phyloP scores from a whole-genome alignment of 2,888 invertebrate genomes.

The Erannis defoliaria region DNA sequence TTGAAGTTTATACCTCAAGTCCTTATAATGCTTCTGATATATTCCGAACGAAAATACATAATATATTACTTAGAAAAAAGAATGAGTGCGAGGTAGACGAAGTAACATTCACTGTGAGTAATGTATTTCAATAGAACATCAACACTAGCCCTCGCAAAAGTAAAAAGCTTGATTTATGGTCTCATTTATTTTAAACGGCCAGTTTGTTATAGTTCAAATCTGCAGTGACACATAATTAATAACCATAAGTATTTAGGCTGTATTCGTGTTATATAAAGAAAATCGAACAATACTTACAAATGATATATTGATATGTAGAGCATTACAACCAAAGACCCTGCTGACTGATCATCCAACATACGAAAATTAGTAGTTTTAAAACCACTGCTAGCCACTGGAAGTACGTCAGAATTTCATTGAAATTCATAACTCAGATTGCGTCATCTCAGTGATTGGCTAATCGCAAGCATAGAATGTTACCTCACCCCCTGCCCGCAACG shows the following conservation, averaged over 20 bases:
- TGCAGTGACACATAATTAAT: conserved; percentile 47
- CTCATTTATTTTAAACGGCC: conserved; percentile 43
- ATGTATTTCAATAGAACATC: conserved; percentile 48
- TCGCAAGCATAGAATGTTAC: no score
- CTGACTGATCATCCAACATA: no score
- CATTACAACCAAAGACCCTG: no score
- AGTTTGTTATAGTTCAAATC: conserved; percentile 37
- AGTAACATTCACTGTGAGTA: conserved; percentile 12
- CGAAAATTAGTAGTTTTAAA: no score
- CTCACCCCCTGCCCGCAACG: no score
- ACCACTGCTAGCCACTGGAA: no score
- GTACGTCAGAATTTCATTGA: no score
- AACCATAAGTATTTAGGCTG: conserved; percentile 1
- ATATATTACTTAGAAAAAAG: background rate
- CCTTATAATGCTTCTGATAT: conserved; percentile 20
- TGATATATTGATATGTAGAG: no score
- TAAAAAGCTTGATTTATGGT: conserved; percentile 50
- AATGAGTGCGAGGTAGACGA: conserved; percentile 3
- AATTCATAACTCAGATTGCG: no score
- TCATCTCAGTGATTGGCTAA: no score
- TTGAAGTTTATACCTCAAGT: conserved; percentile 29
- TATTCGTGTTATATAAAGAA: background rate
- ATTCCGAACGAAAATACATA: conserved; percentile 4
- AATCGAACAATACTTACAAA: no score
- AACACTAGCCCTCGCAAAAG: conserved; percentile 46